Base-by-base conservation (phyloP, 2,797 vertebrate genomes). In the Streptopelia turtur region DNA sequence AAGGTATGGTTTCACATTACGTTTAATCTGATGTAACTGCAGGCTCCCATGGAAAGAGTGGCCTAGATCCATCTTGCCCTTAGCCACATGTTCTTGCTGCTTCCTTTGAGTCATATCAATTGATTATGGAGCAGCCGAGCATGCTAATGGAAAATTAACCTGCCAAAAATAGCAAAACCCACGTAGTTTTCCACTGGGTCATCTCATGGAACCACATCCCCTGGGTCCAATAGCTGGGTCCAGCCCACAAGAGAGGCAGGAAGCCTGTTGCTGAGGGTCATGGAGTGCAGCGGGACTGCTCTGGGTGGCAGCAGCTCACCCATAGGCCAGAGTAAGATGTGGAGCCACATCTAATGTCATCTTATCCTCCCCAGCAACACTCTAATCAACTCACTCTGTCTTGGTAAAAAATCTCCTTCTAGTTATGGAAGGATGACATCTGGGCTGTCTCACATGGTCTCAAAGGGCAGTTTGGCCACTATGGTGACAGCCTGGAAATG, bases 81-180 rank as follows among this genome's bases (percentile, higher is more conserved):
- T 83, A 75, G 70, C 66, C 81, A 69, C 52, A 21, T 82, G 47
- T 41, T 90, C 66, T 76, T 79, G 28, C 63, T 89, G 66, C 77
- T 94, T 95, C 50, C 83, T 93, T 96, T 18, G 10, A 87, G 59
- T 89, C n/a, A 2, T 69, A 65, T 52, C 77, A 61, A 78, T 94
- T 93, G 92, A 89, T 93, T 87, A 76, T 69, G 59, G 86, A 92
- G 70, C 4, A 11, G 74, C 45, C 78, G 37, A 84, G 47, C 41
- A 68, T 37, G 33, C 61, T 90, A 68, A 82, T 84, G 50, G 59
- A 90, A 94, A 93, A 93, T 59, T 47, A 84, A 24, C 50, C 27
- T 33, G 37, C 74, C 66, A 27, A 31, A 87, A 92, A 35, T 11
- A 79, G 66, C 37, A 90, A 90, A 93, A 61, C 20, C 23, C n/a